Conservation (phyloP, 2,113 vertebrate genomes). For the Ranitomeya imitator region DNA sequence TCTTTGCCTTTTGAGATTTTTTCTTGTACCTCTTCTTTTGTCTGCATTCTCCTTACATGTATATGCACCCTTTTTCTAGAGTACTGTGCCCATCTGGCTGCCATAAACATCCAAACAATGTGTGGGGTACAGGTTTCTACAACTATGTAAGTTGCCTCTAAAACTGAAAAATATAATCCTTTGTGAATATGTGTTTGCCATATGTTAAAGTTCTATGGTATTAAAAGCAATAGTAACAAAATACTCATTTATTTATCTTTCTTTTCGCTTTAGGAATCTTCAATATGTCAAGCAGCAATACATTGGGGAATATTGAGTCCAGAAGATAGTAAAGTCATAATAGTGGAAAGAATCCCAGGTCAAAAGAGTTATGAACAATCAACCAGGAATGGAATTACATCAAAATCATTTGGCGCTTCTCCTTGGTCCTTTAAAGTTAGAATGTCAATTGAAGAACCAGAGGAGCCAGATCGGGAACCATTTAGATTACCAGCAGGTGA, state of each 20-base stretch:
- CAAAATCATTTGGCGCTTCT: slow-evolving; percentile 3
- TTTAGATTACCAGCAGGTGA: neutral
- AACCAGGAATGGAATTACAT: neutral
- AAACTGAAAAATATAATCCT: neutral
- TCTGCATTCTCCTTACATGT: neutral
- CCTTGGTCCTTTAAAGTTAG: slow-evolving; percentile 9
- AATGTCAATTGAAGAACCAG: too few relatives aligned
- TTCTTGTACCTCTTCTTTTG: neutral
- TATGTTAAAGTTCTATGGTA: neutral
- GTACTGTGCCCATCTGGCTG: slow-evolving; percentile 13
- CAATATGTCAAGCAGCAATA: neutral
- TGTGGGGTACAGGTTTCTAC: neutral
- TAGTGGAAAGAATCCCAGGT: neutral
- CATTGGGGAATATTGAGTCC: neutral
- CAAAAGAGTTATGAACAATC: neutral
- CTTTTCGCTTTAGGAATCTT: neutral
- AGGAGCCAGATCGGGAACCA: neutral
- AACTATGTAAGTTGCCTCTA: neutral
- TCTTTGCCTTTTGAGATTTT: neutral
- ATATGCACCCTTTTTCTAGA: neutral
- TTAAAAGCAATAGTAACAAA: neutral
- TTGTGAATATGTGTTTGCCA: neutral
- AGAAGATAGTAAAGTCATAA: neutral
- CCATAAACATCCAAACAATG: neutral
- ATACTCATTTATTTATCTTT: neutral